Evolutionary conservation across 2,113 vertebrate genomes (phyloP), one percentile per base, ranked within the genome.

Genomic region (Dunckerocampus dactyliophorus): DNA sequence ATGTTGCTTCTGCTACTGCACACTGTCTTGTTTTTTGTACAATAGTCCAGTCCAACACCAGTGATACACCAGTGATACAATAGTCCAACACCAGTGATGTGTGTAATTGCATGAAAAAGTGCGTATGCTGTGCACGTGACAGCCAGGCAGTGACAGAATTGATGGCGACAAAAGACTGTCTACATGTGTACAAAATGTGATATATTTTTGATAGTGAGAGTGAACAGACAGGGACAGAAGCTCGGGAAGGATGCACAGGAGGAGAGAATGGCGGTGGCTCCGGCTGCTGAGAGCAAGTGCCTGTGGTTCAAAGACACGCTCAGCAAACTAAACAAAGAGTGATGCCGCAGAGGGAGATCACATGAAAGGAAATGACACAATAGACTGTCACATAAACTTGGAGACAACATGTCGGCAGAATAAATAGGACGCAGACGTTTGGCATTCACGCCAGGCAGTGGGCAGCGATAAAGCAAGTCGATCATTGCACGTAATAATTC

Each of bases 311-410:
- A 87, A 88, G 79, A 72, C 75, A 71, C 76, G 78, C 72, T 79
- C 76, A 53, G 78, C 72, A 81, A 87, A 87, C 81, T 77, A 83
- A 85, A 87, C 83, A 88, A 85, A 83, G 80, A 81, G 67, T 75
- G 81, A 77, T 80, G 72, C 65, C 83, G 63, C 79, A 82, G 83
- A 80, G 81, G 84, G 84, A 63, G 72, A 75, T 67, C 58, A 57
- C 75, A 84, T 82, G 72, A 85, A 88, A 84, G 66, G 54, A 65
- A 83, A 65, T 69, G 46, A 77, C 79, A 82, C 79, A 76, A 82
- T 85, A 81, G 80, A 65, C 77, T 86, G 83, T 85, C 85, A 86
- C 68, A 80, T 77, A 77, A 81, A 82, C 61, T 82, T 72, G 67
- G 71, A 67, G 67, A 76, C 82, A 88, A 81, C 79, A 82, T 72